These are phyloP conservation scores for Hypsopygia costalis DNA, from an alignment of 2,888 invertebrate species.

Conservation along the genomic window DNA sequence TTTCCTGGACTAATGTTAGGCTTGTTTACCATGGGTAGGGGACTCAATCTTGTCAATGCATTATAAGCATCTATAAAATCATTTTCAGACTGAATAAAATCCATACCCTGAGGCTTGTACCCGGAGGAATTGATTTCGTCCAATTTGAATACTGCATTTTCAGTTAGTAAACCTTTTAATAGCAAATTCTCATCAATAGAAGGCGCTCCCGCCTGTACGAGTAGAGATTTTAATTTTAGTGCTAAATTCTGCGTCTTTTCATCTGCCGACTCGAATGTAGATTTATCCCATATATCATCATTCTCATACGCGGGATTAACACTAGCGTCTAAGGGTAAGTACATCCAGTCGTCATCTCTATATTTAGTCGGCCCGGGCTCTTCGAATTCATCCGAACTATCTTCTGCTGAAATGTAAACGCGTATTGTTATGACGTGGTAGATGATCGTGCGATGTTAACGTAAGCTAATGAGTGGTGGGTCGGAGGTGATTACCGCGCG, in stretches of 20 bases:
- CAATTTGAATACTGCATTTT: constrained; percentile 23
- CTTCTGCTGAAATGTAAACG: constrained; percentile 75
- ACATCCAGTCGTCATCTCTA: constrained; percentile 70
- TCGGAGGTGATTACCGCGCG: constrained; percentile 63
- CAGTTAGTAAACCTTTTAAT: constrained; percentile 46
- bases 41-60: constrained; percentile 62
- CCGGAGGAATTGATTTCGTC: constrained; percentile 13
- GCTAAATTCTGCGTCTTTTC: constrained; percentile 41
- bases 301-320: constrained; percentile 21
- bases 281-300: constrained; percentile 12
- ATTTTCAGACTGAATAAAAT: constrained; percentile 65
- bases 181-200: constrained; percentile 52
- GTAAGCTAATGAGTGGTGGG: constrained; percentile 48
- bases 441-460: constrained; percentile 45
- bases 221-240: constrained; percentile 49
- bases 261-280: not conserved
- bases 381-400: constrained; percentile 75
- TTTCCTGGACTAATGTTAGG: not conserved
- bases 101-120: constrained; percentile 36
- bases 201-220: constrained; percentile 53
- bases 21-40: constrained; percentile 50
- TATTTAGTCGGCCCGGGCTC: constrained; percentile 45
- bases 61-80: constrained; percentile 75
- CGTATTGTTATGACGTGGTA: constrained; percentile 61
- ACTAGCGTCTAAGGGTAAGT: constrained; percentile 50